Evolutionary conservation across 1,140 invertebrate genomes (phyloP).

Genomic region (Zaprionus taronus): DNA sequence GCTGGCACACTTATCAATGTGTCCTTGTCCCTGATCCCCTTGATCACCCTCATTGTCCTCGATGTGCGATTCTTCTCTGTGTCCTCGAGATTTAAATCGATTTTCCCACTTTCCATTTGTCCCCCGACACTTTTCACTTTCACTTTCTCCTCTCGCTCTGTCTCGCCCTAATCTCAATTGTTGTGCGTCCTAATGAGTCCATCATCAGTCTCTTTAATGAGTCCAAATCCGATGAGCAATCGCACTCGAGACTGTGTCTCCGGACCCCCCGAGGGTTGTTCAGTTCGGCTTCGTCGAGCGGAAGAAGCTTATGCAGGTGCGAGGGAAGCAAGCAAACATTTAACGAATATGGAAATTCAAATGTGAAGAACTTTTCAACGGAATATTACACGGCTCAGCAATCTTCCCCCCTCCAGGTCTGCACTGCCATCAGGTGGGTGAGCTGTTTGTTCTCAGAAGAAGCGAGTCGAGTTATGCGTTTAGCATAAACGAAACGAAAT

Average conservation of each 20-base stretch:
- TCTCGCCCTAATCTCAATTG: slow-evolving; percentile 13
- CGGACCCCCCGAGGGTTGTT: slow-evolving; percentile 25
- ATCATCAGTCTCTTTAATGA: slow-evolving; percentile 18
- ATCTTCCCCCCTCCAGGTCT: not conserved
- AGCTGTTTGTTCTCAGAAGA: slow-evolving; percentile 59
- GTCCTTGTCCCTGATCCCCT: slow-evolving; percentile 15
- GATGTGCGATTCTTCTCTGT: not conserved
- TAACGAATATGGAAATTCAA: slow-evolving; percentile 40
- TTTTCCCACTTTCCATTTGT: slow-evolving; percentile 7
- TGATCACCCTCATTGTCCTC: slow-evolving; percentile 7
- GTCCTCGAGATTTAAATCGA: not conserved
- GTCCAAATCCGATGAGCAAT: not conserved
- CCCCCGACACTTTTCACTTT: slow-evolving; percentile 54
- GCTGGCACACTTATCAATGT: slow-evolving; percentile 8
- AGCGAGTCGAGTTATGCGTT: slow-evolving; percentile 37
- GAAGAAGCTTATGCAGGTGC: slow-evolving; percentile 28
- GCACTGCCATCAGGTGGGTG: slow-evolving; percentile 22
- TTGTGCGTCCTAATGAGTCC: slow-evolving; percentile 25
- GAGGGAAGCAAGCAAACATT: slow-evolving; percentile 17
- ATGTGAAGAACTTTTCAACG: slow-evolving; percentile 34
- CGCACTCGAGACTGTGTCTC: not conserved
- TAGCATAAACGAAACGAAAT: slow-evolving; percentile 37
- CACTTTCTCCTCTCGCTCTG: slow-evolving; percentile 5
- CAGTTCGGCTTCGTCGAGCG: slow-evolving; percentile 36
- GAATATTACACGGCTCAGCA: slow-evolving; percentile 52